Base-by-base conservation (phyloP, 1,140 invertebrate genomes). In the Drosophila dunni region DNA sequence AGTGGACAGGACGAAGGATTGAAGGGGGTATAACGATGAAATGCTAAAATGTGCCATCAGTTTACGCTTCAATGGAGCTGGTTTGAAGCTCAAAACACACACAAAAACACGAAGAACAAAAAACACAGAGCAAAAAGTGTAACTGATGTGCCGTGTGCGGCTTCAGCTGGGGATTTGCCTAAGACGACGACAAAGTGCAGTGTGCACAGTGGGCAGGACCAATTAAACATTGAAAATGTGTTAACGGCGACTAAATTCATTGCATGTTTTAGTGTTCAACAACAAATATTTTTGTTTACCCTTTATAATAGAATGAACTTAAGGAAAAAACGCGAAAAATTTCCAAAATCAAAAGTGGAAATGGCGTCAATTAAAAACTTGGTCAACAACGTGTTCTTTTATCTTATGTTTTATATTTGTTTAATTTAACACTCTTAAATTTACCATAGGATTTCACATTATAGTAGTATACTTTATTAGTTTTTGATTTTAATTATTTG, bases 31-130 rank as follows among this genome's bases (percentile, higher is more conserved):
- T 6, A 46, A 62, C 78, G 65, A 62, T 36, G 64, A 82, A 88
- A 74, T 86, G 83, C 65, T 86, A 74, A 86, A 86, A 86, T 86
- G 76, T 71, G 76, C 62, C 62, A 83, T 86, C 86, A 83, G 83
- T 78, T 67, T 42, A 65, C 64, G 75, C 67, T 66, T 72, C 33
- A 81, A 61, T 61, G 65, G 67, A 33, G 44, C 42, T 17, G 33
- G 53, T 7, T 53, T 53, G 53, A 7, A 33, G 33, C 51, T 7
- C 40, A 33, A 36, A 24, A 29, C 45, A 67, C 33, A 17, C 11
- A 13, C 17, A 4, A 51, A 53, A 42, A 42, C 4, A 42, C 10
- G 10, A 42, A 2, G 13, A 42, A 42, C 3, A 10, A 42, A 10
- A 42, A 13, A 42, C 11, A 6, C 0, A 42, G 13, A n/a, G 53